These are phyloP conservation scores for Phasia obesa DNA, from an alignment of 2,888 invertebrate genomes.

Conservation along the genomic window DNA sequence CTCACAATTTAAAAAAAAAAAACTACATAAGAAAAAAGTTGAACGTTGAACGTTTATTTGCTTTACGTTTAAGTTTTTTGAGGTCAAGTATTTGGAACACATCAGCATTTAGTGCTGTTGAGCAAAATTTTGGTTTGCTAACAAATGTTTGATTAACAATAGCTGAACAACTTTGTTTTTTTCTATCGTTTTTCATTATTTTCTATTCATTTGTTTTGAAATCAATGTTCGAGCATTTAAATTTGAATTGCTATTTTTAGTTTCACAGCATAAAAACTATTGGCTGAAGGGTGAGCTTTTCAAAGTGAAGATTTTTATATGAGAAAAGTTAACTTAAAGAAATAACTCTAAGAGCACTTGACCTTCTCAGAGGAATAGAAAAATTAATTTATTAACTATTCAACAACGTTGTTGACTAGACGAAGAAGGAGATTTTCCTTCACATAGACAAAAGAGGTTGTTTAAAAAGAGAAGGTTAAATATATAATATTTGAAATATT, in stretches of 20 bases:
- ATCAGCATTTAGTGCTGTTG: not conserved
- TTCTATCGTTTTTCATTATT: not conserved
- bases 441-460: no score
- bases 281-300: no score
- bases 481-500: no score
- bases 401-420: no score
- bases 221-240: conserved; percentile 22
- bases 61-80: conserved; percentile 35
- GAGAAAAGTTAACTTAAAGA: no score
- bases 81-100: conserved; percentile 29
- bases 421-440: no score
- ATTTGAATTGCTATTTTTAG: conserved; percentile 35
- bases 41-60: conserved; percentile 28
- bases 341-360: no score
- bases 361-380: no score
- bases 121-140: not conserved
- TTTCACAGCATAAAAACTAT: not conserved
- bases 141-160: conserved; percentile 39
- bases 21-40: not conserved
- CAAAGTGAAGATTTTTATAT: no score
- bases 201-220: conserved; percentile 19
- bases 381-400: no score
- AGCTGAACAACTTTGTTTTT: conserved; percentile 2
- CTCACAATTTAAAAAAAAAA: not conserved
- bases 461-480: no score